Evolutionary conservation across 2,113 vertebrate genomes (phyloP).

Genomic region (Pelmatolapia mariae): DNA sequence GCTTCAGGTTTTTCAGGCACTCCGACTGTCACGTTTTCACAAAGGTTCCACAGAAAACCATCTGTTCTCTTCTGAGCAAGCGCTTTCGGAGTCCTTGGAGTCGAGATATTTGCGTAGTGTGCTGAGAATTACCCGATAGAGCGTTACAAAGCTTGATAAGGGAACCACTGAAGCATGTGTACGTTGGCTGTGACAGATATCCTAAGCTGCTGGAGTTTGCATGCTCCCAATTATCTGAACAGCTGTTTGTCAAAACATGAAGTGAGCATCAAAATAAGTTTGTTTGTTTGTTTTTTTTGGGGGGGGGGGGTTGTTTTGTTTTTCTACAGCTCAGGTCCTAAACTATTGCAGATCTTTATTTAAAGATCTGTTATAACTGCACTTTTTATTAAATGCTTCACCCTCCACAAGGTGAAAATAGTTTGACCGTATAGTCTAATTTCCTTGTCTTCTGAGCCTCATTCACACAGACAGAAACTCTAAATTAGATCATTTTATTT

Average conservation of each 20-base stretch:
- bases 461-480: neutral
- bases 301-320: neutral
- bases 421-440: neutral
- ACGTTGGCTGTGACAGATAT: neutral
- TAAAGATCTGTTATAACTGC: neutral
- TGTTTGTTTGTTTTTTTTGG: accelerated
- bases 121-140: neutral
- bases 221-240: neutral
- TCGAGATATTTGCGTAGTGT: neutral
- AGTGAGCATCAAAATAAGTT: neutral
- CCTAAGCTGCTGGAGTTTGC: neutral
- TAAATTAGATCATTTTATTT: neutral
- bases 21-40: neutral
- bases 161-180: neutral
- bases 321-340: neutral
- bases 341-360: neutral
- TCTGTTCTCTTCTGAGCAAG: neutral
- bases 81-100: neutral
- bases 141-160: neutral
- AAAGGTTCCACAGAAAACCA: neutral
- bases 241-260: slow-evolving; percentile 24
- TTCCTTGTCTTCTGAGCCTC: neutral
- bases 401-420: neutral
- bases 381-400: neutral
- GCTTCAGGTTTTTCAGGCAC: neutral